phyloP scores from a whole-genome alignment of 2,888 invertebrate species.

The Dryobota labecula region DNA sequence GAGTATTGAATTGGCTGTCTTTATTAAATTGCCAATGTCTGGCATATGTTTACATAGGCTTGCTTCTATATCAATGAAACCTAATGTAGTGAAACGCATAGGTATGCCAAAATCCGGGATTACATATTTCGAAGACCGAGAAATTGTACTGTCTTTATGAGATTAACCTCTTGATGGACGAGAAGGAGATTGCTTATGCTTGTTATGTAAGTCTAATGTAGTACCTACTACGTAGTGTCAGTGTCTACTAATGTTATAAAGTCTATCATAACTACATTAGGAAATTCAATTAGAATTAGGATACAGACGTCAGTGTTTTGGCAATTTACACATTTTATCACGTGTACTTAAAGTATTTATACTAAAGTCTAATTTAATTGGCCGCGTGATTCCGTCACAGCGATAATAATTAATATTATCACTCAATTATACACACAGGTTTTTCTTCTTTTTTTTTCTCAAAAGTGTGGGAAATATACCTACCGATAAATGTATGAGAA shows the following conservation, averaged over 20 bases:
- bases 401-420: conserved; percentile 9
- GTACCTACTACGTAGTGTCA: background rate
- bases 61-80: conserved; percentile 2
- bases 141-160: conserved; percentile 28
- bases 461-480: conserved; percentile 6
- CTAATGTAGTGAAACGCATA: background rate
- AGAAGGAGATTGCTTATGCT: background rate
- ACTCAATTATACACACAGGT: conserved; percentile 27
- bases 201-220: conserved; percentile 2
- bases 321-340: conserved; percentile 42
- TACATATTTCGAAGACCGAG: conserved; percentile 1
- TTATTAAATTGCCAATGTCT: conserved; percentile 16
- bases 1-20: conserved; percentile 19
- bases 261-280: no score
- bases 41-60: background rate
- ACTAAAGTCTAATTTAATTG: conserved; percentile 31
- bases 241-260: conserved; percentile 10
- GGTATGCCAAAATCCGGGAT: background rate
- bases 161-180: conserved; percentile 6
- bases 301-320: conserved; percentile 50
- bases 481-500: background rate
- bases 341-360: conserved; percentile 33
- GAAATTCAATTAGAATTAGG: conserved; percentile 39
- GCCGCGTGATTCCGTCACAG: conserved; percentile 6
- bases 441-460: conserved; percentile 21